Conservation (phyloP, 2,797 vertebrate genomes). For the Alauda arvensis region DNA sequence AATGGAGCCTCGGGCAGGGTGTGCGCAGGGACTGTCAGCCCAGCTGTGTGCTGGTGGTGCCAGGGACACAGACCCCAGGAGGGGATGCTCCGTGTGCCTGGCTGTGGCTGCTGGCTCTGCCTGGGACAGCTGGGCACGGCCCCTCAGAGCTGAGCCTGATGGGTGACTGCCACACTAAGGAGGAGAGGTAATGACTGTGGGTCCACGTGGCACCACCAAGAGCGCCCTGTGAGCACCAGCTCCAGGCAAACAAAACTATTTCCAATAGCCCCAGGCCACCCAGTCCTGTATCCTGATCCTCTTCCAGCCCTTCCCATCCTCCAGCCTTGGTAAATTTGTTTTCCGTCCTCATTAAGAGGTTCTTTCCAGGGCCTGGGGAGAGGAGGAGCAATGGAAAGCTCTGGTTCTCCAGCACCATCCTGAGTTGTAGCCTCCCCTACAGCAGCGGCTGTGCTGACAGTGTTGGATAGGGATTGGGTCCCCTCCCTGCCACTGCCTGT, state of each 20-base stretch:
- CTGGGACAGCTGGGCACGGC: neutral
- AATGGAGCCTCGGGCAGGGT: neutral
- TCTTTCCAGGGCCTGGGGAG: neutral
- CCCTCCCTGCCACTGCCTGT: neutral
- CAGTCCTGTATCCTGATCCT: neutral
- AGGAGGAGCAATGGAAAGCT: neutral
- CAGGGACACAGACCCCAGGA: fast-evolving
- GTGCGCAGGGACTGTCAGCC: neutral
- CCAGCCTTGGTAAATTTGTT: neutral
- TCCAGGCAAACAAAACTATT: neutral
- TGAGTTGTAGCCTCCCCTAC: neutral
- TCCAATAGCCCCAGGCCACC: neutral
- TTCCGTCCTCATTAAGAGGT: neutral
- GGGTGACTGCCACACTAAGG: fast-evolving
- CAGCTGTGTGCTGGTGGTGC: neutral
- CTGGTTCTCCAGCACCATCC: neutral
- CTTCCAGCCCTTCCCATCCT: neutral
- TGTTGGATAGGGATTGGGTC: fast-evolving
- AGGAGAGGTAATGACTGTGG: neutral
- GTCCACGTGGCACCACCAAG: neutral
- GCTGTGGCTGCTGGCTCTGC: neutral
- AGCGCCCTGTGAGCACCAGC: fast-evolving
- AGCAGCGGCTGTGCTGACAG: neutral
- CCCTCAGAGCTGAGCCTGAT: neutral
- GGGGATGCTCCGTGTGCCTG: fast-evolving